Base-by-base conservation (phyloP, 2,888 invertebrate species). In the Tetragonula carbonaria region DNA sequence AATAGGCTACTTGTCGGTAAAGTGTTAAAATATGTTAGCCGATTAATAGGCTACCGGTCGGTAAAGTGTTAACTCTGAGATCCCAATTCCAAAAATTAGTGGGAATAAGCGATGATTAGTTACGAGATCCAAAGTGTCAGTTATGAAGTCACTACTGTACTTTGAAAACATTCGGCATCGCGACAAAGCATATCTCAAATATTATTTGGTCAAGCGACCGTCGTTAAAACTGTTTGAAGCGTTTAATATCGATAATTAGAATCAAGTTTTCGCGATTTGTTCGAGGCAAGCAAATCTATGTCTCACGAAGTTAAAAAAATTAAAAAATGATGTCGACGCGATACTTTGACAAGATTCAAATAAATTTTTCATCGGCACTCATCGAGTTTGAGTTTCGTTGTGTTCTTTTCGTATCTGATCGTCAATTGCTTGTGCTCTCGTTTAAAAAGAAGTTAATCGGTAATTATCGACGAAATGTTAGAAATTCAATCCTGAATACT, bases 141-240 rank as follows among this genome's bases (percentile, higher is more conserved):
- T 28, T 28, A 28, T 28, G 28, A 28, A 1, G 28, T 28, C 1
- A 28, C 38, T 38, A 38, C 38, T 38, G 38, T 38, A 38, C 5
- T 38, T 38, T 18, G 65, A 55, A 23, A 23, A 23, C 23, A 23
- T 23, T 23, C 23, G 23, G 23, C 23, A 23, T 23, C 23, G 23
- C 23, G 23, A 23, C 23, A 23, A 23, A n/a, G 28, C 65, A 18
- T 28, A 59, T 38, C 51, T 70, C 38, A 57, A 82, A 74, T 79
- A 50, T 28, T 4, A 38, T 5, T 38, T 38, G 38, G 5, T 38
- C 5, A 18, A 18, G 8, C 51, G 45, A 45, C 68, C 63, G 68
- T 51, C 73, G 38, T 28, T 18, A 51, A 21, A 75, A 45, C 13
- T 5, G 16, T 1, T 8, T 18, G 18, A 8, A 28, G 18, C 28